phyloP scores from a whole-genome alignment of 35 echinoderm and acorn worm genomes.

The Patiria miniata region DNA sequence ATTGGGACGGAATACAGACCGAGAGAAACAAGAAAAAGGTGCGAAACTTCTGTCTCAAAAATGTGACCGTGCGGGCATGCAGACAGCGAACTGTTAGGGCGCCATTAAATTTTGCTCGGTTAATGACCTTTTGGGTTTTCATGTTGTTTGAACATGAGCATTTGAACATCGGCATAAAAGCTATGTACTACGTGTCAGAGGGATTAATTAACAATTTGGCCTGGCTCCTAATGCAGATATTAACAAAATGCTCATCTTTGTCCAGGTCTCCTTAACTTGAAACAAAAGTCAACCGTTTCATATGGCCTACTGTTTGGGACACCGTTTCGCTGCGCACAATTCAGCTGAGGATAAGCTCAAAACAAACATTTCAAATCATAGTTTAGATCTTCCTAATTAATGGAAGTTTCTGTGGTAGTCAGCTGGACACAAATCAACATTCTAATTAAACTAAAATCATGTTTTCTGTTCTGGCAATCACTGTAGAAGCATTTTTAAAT shows the following conservation, averaged over 20 bases:
- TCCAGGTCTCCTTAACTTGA: no score
- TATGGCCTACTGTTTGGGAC: background rate
- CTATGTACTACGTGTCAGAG: background rate
- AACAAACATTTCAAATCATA: no score
- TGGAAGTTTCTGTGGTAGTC: no score
- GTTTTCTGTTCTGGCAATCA: no score
- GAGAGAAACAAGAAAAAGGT: background rate
- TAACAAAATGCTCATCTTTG: no score
- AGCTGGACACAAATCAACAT: no score
- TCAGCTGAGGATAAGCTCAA: no score
- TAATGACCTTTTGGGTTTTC: background rate
- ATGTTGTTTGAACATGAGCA: background rate
- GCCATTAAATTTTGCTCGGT: background rate
- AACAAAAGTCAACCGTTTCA: background rate
- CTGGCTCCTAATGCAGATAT: no score
- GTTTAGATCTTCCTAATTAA: no score
- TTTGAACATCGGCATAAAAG: background rate
- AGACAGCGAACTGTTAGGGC: background rate
- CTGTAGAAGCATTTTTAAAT: no score
- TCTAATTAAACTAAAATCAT: no score
- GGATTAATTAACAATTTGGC: background rate
- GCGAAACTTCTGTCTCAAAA: background rate
- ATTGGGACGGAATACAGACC: background rate
- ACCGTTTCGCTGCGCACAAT: no score
- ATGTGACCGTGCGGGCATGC: background rate